Evolutionary conservation across 35 echinoderm and acorn worm genomes (phyloP).

Genomic region (Eucidaris tribuloides): DNA sequence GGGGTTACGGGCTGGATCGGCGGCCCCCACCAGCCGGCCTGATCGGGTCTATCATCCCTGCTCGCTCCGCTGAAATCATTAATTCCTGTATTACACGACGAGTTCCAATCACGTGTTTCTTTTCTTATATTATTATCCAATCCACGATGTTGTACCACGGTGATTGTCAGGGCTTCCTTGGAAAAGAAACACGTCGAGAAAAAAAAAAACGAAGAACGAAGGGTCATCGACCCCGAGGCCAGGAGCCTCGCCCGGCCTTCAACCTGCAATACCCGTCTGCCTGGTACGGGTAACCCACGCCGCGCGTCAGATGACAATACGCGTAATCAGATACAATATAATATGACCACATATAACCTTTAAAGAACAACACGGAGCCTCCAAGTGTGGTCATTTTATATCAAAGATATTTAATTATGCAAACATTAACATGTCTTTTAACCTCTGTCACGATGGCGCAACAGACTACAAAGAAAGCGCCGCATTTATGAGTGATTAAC

Average conservation of each 20-base stretch:
- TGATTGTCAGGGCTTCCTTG: slow-evolving; percentile 24
- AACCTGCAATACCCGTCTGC: no score
- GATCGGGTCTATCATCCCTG: neutral
- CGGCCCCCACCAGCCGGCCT: neutral
- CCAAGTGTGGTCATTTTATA: no score
- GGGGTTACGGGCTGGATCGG: neutral
- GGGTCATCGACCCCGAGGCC: slow-evolving; percentile 14
- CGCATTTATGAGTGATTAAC: no score
- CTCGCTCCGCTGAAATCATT: slow-evolving; percentile 3
- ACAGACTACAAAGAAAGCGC: no score
- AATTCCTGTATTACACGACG: slow-evolving; percentile 7
- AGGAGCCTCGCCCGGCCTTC: slow-evolving; percentile 5
- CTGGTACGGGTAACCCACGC: no score
- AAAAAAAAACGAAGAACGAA: neutral
- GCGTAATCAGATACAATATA: no score
- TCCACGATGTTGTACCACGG: neutral
- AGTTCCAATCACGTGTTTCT: slow-evolving; percentile 26
- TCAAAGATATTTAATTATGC: no score
- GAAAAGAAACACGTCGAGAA: neutral
- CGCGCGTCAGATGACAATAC: no score
- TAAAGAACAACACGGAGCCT: no score
- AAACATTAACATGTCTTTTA: no score
- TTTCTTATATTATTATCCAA: neutral
- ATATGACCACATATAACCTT: no score
- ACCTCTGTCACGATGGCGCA: no score